Percentiles rank a stretch among this genome's conserved stretches.
Evolutionary conservation across 2,797 vertebrate genomes (phyloP).

Genomic region (Helicolenus hilgendorfi): DNA sequence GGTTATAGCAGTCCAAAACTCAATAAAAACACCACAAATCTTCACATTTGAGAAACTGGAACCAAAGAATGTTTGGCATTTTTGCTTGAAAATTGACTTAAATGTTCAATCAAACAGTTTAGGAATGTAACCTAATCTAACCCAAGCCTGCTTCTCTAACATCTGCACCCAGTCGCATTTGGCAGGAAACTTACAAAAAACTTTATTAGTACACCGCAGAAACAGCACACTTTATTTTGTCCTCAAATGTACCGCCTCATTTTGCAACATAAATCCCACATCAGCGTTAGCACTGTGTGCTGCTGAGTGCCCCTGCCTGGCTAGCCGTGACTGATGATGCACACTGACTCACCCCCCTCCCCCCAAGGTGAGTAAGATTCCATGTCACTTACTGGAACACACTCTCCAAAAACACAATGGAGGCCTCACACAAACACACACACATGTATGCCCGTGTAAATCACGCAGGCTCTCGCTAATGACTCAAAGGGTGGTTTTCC

Average conservation of each 20-base stretch:
- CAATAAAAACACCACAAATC: not conserved
- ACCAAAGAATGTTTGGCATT: not conserved
- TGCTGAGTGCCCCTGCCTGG: constrained; percentile 73
- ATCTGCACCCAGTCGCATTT: not conserved
- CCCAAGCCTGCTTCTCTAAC: not conserved
- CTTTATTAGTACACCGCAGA: not conserved
- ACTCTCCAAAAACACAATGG: constrained; percentile 78
- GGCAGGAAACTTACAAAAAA: not conserved
- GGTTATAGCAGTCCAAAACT: not conserved
- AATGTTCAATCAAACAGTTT: not conserved
- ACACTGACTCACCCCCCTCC: constrained; percentile 90
- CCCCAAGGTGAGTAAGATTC: constrained; percentile 89
- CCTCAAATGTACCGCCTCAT: constrained; percentile 49
- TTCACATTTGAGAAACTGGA: not conserved
- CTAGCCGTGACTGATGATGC: constrained; percentile 90
- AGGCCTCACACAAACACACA: constrained; percentile 54
- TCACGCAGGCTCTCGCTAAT: constrained; percentile 68
- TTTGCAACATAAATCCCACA: constrained; percentile 47
- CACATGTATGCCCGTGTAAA: constrained; percentile 48
- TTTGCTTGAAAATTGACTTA: not conserved
- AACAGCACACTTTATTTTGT: not conserved
- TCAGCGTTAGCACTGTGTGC: constrained; percentile 51
- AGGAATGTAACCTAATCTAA: not conserved
- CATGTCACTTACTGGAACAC: constrained; percentile 91
- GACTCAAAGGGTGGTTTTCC: constrained; percentile 73